Evolutionary conservation across 2,797 vertebrate species (phyloP).

Genomic region (Antennarius maculatus): DNA sequence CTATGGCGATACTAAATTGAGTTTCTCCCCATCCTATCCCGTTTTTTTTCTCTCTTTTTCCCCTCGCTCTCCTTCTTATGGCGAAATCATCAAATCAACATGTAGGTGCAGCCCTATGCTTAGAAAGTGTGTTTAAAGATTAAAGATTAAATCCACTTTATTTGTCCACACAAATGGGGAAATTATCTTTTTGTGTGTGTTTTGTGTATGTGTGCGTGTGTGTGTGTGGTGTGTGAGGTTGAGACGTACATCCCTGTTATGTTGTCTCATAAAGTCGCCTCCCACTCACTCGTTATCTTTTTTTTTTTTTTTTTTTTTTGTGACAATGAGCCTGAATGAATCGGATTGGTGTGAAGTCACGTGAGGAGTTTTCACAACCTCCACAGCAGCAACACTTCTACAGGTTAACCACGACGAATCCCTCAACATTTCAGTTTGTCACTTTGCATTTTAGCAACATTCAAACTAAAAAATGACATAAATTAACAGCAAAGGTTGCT

Average conservation of each 20-base stretch:
- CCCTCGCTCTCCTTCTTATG: conserved; percentile 10
- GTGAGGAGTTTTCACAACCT: conserved; percentile 21
- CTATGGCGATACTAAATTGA: conserved; percentile 57
- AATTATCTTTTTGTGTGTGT: too few relatives aligned
- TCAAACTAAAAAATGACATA: not conserved
- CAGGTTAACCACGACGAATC: not conserved
- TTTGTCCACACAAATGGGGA: too few relatives aligned
- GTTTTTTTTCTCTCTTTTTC: not conserved
- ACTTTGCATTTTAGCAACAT: not conserved
- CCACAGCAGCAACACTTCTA: not conserved
- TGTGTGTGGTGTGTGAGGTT: conserved; percentile 9
- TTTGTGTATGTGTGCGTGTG: conserved; percentile 2
- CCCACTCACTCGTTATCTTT: conserved; percentile 22
- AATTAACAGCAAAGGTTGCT: not conserved
- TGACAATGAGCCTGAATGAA: conserved; percentile 39
- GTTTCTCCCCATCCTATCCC: conserved; percentile 7
- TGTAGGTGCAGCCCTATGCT: conserved; percentile 25
- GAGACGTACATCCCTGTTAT: conserved; percentile 21
- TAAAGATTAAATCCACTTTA: too few relatives aligned
- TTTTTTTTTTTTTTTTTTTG: conserved; percentile 8
- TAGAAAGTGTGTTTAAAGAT: conserved; percentile 14
- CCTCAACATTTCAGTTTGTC: not conserved
- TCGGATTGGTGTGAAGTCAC: conserved; percentile 37
- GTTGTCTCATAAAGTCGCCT: conserved; percentile 10
- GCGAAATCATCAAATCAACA: conserved; percentile 62